Percentiles rank a stretch among this genome's conserved stretches.
These are phyloP conservation scores for Limenitis camilla DNA, from an alignment of 2,888 invertebrate genomes.

Conservation along the genomic window DNA sequence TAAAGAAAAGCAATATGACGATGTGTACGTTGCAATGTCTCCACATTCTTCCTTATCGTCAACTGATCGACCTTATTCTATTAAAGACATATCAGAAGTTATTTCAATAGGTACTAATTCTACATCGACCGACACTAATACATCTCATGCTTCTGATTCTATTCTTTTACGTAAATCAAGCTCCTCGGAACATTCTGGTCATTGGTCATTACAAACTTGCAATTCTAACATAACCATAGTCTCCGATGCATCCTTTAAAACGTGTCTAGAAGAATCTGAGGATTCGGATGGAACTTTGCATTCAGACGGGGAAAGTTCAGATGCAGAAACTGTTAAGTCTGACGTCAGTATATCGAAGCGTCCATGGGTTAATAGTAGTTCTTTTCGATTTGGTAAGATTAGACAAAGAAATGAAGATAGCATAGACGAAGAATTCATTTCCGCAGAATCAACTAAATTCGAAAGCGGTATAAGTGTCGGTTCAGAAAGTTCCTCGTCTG, in stretches of 20 bases:
- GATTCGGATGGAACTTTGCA: constrained; percentile 59
- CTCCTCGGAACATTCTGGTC: constrained; percentile 67
- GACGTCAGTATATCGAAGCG: constrained; percentile 56
- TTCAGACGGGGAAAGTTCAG: constrained; percentile 60
- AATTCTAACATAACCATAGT: constrained; percentile 59
- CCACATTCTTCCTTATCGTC: constrained; percentile 49
- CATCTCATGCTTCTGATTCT: constrained; percentile 54
- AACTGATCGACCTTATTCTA: constrained; percentile 50
- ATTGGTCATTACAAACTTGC: constrained; percentile 62
- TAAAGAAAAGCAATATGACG: constrained; percentile 14
- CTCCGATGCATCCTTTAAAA: constrained; percentile 59
- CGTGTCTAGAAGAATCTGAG: constrained; percentile 61
- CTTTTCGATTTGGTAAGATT: constrained; percentile 54
- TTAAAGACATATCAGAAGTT: constrained; percentile 62
- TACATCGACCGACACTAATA: constrained; percentile 51
- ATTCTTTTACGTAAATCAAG: constrained; percentile 52
- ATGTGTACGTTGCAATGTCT: constrained; percentile 47
- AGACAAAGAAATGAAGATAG: constrained; percentile 41
- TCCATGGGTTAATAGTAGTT: constrained; percentile 66
- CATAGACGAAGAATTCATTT: constrained; percentile 44
- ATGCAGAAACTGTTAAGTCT: constrained; percentile 62
- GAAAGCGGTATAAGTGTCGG: constrained; percentile 62
- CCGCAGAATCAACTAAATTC: constrained; percentile 43
- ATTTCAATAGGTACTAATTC: constrained; percentile 52
- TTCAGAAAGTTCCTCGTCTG: constrained; percentile 57